phyloP scores from a whole-genome alignment of 1,140 invertebrate species.

The Hylaeus anthracinus region DNA sequence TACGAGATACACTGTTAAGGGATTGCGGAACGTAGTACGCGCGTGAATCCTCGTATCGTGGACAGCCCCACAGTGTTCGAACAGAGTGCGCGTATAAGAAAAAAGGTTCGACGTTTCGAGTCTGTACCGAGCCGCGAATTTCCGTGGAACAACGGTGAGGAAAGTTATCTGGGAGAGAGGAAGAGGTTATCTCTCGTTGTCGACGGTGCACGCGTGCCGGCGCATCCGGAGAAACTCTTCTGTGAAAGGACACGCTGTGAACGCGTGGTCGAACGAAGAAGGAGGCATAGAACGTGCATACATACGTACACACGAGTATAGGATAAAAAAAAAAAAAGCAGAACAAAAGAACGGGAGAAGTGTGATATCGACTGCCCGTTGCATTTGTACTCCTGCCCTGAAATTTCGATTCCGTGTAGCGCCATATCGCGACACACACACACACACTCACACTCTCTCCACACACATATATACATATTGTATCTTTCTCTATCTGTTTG shows the following conservation, averaged over 20 bases:
- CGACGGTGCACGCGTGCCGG: slow-evolving; percentile 17
- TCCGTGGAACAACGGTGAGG: neutral
- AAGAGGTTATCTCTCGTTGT: slow-evolving; percentile 1
- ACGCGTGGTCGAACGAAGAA: neutral
- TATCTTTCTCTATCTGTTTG: slow-evolving; percentile 12
- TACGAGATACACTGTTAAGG: neutral
- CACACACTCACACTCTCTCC: slow-evolving; percentile 4
- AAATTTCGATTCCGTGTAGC: slow-evolving; percentile 49
- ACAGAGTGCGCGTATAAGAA: slow-evolving; percentile 10
- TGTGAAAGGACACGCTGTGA: slow-evolving; percentile 1
- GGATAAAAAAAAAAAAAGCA: neutral
- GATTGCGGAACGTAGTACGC: slow-evolving; percentile 8
- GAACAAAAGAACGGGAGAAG: slow-evolving; percentile 23
- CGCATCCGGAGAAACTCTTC: neutral
- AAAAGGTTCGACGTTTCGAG: neutral
- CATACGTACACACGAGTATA: neutral
- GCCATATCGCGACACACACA: slow-evolving; percentile 40
- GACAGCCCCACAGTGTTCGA: neutral
- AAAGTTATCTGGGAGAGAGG: neutral
- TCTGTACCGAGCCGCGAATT: neutral
- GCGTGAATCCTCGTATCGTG: slow-evolving; percentile 24
- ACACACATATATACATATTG: slow-evolving; percentile 26
- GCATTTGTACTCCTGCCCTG: slow-evolving; percentile 43
- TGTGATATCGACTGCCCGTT: slow-evolving; percentile 39
- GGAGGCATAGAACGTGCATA: neutral